Base-by-base conservation (phyloP, 2,797 vertebrate genomes). In the Parotocinclus haroldoi region DNA sequence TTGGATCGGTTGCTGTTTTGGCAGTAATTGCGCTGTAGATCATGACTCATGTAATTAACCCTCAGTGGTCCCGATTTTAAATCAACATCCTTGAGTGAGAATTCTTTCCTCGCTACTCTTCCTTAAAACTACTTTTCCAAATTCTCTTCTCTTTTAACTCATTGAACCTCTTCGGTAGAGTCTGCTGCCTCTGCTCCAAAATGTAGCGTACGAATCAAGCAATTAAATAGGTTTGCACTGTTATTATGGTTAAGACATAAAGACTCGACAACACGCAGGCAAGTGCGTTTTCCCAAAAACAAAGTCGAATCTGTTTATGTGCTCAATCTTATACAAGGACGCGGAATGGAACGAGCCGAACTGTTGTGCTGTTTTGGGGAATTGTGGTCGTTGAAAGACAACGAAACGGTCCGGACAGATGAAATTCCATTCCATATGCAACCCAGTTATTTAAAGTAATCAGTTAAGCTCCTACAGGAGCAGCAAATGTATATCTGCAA, bases 11-110 rank as follows among this genome's bases (percentile, higher is more conserved):
- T 27, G 27, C 5, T 50, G 27, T 18, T 65, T 55, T 53, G 9
- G 48, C 57, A 7, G 9, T 56, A 61, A 66, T 36, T 56, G 51
- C 18, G 37, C 13, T 57, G n/a, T 14, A 60, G 4, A 45, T 58
- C 69, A 17, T 44, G 27, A 39, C 38, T 48, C 39, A 14, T 7
- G 14, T 14, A 18, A 27, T 27, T 2, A 27, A 2, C 27, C 27
- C 27, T 27, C 27, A 13, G 36, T 66, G 13, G 11, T 48, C 49
- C 39, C 53, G 7, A 59, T 48, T 66, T 36, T 66, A 56, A 40
- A 44, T 51, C 11, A 16, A 44, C 38, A 40, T 9, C 58, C 38
- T 16, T 44, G 12, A 14, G n/a, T 10, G 44, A 50, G 18, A 39
- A 45, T 58, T 46, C n/a, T 13, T n/a, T 11, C 11, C 45, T n/a